Evolutionary conservation across 1,140 invertebrate genomes (phyloP).

Genomic region (Pseudomyrmex sp.): DNA sequence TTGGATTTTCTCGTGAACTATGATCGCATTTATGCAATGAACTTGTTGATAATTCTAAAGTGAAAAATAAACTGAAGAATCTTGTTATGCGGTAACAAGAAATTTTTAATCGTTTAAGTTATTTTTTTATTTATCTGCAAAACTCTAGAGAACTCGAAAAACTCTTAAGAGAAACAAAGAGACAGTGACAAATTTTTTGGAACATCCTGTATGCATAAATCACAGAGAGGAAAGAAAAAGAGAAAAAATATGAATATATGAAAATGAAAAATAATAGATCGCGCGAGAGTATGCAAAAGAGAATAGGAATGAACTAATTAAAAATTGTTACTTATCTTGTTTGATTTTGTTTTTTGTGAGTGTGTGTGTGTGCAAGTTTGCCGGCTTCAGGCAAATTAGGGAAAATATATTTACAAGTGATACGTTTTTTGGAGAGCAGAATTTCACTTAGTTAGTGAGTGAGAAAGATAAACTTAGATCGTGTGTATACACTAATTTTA

Average conservation of each 20-base stretch:
- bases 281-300: constrained; percentile 24
- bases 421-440: constrained; percentile 49
- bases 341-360: constrained; percentile 46
- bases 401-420: constrained; percentile 55
- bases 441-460: constrained; percentile 51
- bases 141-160: constrained; percentile 25
- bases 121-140: not conserved
- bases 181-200: not conserved
- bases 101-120: not conserved
- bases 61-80: not conserved
- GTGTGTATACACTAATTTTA: constrained; percentile 69
- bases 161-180: not conserved
- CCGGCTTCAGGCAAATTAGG: constrained; percentile 47
- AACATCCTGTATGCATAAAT: constrained; percentile 34
- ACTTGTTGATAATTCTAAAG: not conserved
- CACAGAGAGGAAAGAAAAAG: constrained; percentile 1
- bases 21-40: not conserved
- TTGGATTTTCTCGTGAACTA: not conserved
- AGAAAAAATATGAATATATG: constrained; percentile 13
- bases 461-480: constrained; percentile 55
- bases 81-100: not conserved
- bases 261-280: constrained; percentile 3
- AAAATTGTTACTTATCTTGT: constrained; percentile 62
- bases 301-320: constrained; percentile 47
- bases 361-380: not conserved